Base-by-base conservation (phyloP, 2,888 invertebrate genomes). In the Priocnemis perturbator region DNA sequence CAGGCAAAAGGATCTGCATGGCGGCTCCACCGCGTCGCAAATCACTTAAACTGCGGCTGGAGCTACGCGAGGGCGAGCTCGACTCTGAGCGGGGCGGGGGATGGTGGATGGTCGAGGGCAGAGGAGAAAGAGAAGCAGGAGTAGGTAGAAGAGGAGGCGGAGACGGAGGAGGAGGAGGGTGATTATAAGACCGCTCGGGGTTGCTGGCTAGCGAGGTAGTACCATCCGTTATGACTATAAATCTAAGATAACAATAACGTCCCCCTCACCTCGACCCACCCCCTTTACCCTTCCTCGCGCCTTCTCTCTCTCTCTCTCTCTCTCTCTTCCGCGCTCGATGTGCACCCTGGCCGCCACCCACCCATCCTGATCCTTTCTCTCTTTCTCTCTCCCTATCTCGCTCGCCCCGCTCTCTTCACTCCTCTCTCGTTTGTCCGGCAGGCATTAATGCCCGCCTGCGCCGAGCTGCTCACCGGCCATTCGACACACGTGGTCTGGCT, bases 181-280 rank as follows among this genome's bases (percentile, higher is more conserved):
- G 88, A 88, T 88, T 88, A 88, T 88, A 88, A 88, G 88, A 89
- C 88, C 87, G 87, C 87, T 86, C 87, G 88, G 87, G 88, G 86
- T 87, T 84, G 85, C 87, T 87, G 86, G 87, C 87, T 88, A 87
- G 85, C 87, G 86, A 85, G 87, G 84, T 87, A 86, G 83, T 86
- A 87, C 88, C 88, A 88, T 88, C 88, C 88, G 87, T 88, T 89
- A 88, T 88, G 88, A 88, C 88, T 88, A 88, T 88, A 89, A 89
- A 89, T 89, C 88, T 89, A 87, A 88, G 88, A 88, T 88, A 88
- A 88, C 88, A 88, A 88, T 88, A 88, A 88, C 87, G 88, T 86
- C 86, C 85, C 83, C 83, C 74, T 81, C 82, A 77, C 82, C 80
- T 78, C 67, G 37, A 37, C 65, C 74, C 74, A 74, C 69, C 65